Evolutionary conservation across 2,113 vertebrate species (phyloP).

Genomic region (Panthera uncia): DNA sequence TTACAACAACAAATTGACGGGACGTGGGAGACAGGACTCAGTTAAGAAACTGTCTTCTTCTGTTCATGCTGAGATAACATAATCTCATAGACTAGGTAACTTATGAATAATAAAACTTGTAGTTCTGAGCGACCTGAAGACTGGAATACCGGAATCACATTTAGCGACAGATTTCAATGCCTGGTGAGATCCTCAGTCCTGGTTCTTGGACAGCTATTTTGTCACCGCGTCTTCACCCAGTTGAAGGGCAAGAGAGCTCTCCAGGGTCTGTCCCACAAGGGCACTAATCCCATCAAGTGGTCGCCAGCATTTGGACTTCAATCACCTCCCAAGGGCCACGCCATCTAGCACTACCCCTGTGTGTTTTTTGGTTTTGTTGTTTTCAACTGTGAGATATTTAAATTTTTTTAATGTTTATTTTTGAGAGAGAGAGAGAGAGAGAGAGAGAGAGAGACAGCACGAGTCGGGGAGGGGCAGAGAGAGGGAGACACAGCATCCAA

Average conservation of each 20-base stretch:
- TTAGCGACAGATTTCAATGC: not conserved
- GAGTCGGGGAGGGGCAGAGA: no score
- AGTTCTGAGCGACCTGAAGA: not conserved
- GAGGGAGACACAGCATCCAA: no score
- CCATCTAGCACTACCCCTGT: not conserved
- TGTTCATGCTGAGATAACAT: not conserved
- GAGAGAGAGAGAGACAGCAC: no score
- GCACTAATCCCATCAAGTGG: not conserved
- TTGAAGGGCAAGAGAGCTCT: not conserved
- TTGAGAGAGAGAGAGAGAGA: no score
- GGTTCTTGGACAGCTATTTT: not conserved
- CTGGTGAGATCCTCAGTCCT: not conserved
- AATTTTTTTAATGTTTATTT: no score
- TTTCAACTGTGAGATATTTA: no score
- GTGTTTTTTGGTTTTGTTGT: no score
- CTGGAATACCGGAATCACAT: not conserved
- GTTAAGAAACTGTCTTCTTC: not conserved
- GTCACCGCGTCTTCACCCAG: not conserved
- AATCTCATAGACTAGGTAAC: no score
- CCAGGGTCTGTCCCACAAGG: not conserved
- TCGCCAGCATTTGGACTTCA: not conserved
- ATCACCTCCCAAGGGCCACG: not conserved
- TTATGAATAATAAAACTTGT: not conserved
- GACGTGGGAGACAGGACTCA: not conserved
- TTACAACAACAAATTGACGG: not conserved